Evolutionary conservation across 2,888 invertebrate genomes (phyloP).

Genomic region (Cephalotes varians): DNA sequence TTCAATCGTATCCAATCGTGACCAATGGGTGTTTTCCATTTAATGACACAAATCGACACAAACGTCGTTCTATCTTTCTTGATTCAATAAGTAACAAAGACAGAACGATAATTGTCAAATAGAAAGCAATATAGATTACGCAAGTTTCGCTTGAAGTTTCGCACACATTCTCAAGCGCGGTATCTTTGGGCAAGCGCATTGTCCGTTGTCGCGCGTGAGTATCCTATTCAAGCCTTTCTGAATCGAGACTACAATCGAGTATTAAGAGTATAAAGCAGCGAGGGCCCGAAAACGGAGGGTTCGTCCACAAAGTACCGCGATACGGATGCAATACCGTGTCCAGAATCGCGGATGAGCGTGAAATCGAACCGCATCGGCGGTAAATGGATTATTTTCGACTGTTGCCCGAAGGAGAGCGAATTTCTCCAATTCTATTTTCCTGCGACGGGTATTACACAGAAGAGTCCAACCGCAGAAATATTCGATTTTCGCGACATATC

Average conservation of each 20-base stretch:
- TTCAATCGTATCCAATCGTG: not conserved
- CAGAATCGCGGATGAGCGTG: constrained; percentile 39
- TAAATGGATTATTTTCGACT: constrained; percentile 62
- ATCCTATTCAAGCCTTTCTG: not conserved
- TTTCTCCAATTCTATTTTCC: constrained; percentile 28
- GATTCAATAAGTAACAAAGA: too few relatives aligned
- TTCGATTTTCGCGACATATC: not conserved
- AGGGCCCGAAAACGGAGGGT: not conserved
- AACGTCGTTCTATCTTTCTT: too few relatives aligned
- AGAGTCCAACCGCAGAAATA: not conserved
- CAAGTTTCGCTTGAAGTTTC: constrained; percentile 1
- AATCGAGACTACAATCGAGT: constrained; percentile 7
- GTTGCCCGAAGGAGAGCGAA: constrained; percentile 3
- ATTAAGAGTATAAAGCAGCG: constrained; percentile 1
- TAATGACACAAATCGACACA: too few relatives aligned
- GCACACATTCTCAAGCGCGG: not conserved
- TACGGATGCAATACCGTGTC: not conserved
- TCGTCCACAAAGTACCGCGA: not conserved
- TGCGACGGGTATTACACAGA: not conserved
- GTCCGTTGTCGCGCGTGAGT: not conserved
- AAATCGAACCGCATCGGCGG: constrained; percentile 35
- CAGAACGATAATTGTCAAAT: too few relatives aligned
- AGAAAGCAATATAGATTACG: not conserved
- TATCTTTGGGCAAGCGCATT: not conserved
- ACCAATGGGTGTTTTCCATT: too few relatives aligned